Evolutionary conservation across 2,113 vertebrate species (phyloP).

Genomic region (Boleophthalmus pectinirostris): DNA sequence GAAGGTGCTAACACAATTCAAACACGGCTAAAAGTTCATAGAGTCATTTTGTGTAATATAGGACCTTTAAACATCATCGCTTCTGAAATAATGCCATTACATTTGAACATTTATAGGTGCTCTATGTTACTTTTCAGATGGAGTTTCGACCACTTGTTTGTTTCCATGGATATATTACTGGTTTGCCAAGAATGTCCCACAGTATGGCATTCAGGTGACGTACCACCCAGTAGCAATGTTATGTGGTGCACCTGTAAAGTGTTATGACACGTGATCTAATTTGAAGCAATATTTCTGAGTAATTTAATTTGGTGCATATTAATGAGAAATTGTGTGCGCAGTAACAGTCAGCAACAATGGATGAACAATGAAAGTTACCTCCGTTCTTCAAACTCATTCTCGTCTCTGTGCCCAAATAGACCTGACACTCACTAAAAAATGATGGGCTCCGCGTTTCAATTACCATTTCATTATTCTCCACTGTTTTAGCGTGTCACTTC

Average conservation of each 20-base stretch:
- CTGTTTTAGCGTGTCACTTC: slow-evolving; percentile 19
- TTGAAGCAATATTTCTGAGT: not conserved
- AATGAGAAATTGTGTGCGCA: not conserved
- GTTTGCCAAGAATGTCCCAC: no score
- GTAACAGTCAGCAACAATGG: not conserved
- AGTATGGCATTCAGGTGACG: no score
- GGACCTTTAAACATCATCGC: no score
- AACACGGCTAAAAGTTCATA: no score
- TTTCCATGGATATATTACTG: no score
- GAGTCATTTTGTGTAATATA: no score
- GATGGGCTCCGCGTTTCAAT: slow-evolving; percentile 16
- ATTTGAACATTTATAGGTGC: no score
- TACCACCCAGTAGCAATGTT: no score
- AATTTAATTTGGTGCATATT: not conserved
- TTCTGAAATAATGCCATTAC: no score
- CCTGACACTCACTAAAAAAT: slow-evolving; percentile 20
- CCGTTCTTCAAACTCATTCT: not conserved
- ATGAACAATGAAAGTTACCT: not conserved
- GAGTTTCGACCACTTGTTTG: no score
- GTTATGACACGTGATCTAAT: not conserved
- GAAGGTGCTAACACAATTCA: no score
- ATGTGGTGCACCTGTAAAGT: not conserved
- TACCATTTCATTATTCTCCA: slow-evolving; percentile 33
- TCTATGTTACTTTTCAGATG: no score
- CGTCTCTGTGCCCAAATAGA: slow-evolving; percentile 25